Evolutionary conservation across 2,113 vertebrate species (phyloP), one percentile per base, ranked within the genome.

Genomic region (Oncorhynchus clarkii): DNA sequence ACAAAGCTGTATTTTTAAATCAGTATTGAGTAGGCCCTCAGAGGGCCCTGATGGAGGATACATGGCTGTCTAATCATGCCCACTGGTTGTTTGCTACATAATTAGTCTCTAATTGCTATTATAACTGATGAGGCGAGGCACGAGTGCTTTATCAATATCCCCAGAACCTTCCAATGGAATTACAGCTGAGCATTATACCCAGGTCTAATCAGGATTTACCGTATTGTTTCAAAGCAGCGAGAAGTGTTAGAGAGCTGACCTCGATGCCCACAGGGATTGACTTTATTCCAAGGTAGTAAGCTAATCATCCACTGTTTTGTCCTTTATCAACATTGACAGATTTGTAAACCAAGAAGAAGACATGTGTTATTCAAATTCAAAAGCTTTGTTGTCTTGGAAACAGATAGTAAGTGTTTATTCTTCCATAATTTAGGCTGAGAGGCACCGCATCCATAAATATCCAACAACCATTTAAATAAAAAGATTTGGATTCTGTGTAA

Each of bases 21-120:
- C 91, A 92, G 88, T 91, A 90, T 87, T 69, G 69, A 59, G 78
- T 72, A 71, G 81, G 85, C 77, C 79, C 88, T 86, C 27, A 31
- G 73, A 85, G 78, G 82, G 81, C 80, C 90, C 92, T 82, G 83
- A 80, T 91, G 92, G 86, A 89, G 87, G 83, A 82, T 79, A 85
- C 84, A 82, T 73, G 69, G 85, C 73, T 71, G 81, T 16, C 16
- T 89, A 89, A 90, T 88, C 87, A 65, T 88, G 78, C 88, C 85
- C 85, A 89, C 78, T 88, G 88, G 89, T 91, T 87, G 85, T 54
- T 54, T 54, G 51, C 81, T 70, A 83, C 82, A 88, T 94, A 93
- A 94, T 94, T 88, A 89, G 80, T 87, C 88, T 90, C 83, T 94
- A 94, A 94, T 93, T 93, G 89, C 83, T 54, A 88, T 85, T 80